Percentiles rank a stretch among this genome's conserved stretches.
These are phyloP conservation scores for Crocuta crocuta DNA, from an alignment of 2,113 vertebrate species.

Conservation along the genomic window DNA sequence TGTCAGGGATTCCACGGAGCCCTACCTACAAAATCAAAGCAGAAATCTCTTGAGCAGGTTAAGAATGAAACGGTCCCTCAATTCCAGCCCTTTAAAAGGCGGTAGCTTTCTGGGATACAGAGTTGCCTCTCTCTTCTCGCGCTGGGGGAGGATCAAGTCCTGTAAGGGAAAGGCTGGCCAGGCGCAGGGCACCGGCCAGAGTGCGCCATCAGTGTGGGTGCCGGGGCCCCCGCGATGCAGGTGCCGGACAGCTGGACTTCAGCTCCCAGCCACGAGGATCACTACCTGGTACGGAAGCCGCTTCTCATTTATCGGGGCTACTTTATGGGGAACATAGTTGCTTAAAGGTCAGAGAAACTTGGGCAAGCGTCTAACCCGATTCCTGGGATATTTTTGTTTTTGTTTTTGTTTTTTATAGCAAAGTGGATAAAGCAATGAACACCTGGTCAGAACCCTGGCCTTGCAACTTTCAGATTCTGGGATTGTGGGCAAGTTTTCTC, in stretches of 20 bases:
- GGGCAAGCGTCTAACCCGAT: background rate
- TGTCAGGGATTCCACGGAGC: background rate
- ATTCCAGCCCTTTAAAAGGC: background rate
- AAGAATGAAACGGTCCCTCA: background rate
- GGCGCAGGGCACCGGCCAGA: background rate
- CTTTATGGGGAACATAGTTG: fast-evolving
- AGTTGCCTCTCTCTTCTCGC: background rate
- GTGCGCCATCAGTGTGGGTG: background rate
- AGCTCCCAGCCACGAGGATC: background rate
- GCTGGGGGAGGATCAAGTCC: background rate
- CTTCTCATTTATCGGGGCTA: background rate
- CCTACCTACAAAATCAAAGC: background rate
- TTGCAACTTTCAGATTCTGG: background rate
- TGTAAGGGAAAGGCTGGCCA: background rate
- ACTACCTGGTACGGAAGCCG: background rate
- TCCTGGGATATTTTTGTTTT: background rate
- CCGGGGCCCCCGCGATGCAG: too few species aligned
- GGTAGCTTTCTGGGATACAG: background rate
- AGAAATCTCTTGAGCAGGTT: background rate
- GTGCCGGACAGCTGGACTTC: background rate
- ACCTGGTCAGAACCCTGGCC: background rate
- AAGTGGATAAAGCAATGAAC: background rate
- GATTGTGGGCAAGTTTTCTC: background rate
- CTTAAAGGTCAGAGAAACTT: background rate
- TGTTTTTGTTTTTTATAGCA: background rate